Evolutionary conservation across 2,797 vertebrate genomes (phyloP), one percentile per base, ranked within the genome.

Genomic region (Enteromius thamalakanensis): DNA sequence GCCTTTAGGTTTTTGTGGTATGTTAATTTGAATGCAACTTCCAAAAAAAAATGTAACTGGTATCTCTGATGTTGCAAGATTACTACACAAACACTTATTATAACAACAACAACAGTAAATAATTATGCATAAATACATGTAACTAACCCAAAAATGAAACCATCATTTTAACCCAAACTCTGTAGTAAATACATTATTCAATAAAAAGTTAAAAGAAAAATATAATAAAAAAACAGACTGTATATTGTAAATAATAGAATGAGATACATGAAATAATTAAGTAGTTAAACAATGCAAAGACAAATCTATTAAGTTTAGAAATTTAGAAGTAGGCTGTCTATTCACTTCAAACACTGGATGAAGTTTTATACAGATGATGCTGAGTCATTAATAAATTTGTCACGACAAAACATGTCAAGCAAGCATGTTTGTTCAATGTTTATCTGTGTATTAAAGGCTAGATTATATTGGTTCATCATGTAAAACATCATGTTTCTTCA

Each of bases 1-100:
- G 23, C 23, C 60, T 45, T 47, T 2, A 12, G 37, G n/a, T 26
- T 19, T 17, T 17, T 76, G 53, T 42, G 53, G 58, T 2, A 12
- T 4, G 60, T 32, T 65, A 19, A 78, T 65, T 65, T 47, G 58
- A 78, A 64, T 78, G 15, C 19, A 78, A 21, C 26, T 49, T 65
- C 19, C 1, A 45, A 60, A 47, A 7, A 42, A 42, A 47, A 42
- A 23, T 40, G 5, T n/a, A 76, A 17, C 49, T 55, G 12, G 29
- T 76, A 23, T 76, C 21, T 40, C 34, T 76, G 72, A 76, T 40
- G 12, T 4, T 29, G 15, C 15, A 45, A 77, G 7, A 19, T 23
- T 9, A 60, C 21, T 5, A 37, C 19, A 32, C 29, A 64, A 32
- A 62, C 4, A 29, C 5, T 62, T 62, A 55, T 8, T 29, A 62